These are phyloP conservation scores for Apamea monoglypha DNA, from an alignment of 2,888 invertebrate genomes.

Conservation along the genomic window DNA sequence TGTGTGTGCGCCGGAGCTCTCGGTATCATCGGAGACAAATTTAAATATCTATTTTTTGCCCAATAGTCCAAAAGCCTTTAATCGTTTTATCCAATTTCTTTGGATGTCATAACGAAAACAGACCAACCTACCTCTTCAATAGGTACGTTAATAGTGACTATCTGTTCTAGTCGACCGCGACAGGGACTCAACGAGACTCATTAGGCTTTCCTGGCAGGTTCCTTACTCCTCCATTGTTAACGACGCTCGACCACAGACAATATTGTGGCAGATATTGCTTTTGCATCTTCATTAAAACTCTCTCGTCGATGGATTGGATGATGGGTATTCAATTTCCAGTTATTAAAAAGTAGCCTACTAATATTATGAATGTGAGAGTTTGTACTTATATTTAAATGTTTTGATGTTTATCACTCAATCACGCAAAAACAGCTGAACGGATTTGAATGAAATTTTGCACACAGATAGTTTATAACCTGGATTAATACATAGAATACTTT, in stretches of 20 bases:
- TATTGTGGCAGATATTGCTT: conserved; percentile 67
- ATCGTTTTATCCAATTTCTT: background rate
- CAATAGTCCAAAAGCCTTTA: background rate
- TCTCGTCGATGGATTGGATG: conserved; percentile 15
- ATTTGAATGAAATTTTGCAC: background rate
- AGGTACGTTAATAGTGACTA: background rate
- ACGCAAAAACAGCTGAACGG: background rate
- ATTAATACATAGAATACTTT: background rate
- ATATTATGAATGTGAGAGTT: background rate
- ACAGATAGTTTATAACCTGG: background rate
- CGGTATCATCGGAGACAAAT: background rate
- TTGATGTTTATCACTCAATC: background rate
- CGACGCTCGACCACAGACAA: conserved; percentile 61
- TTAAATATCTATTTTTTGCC: background rate
- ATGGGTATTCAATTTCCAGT: conserved; percentile 23
- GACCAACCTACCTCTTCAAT: background rate
- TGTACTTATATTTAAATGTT: too few species aligned
- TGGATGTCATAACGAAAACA: background rate
- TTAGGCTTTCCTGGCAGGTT: conserved; percentile 54
- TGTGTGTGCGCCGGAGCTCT: too few species aligned
- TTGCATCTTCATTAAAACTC: conserved; percentile 67
- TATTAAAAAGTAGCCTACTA: background rate
- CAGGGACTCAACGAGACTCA: conserved; percentile 46
- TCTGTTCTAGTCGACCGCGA: conserved; percentile 7
- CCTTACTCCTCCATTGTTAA: conserved; percentile 47